Evolutionary conservation across 1,140 invertebrate genomes (phyloP), one percentile per base, ranked within the genome.

Genomic region (Frieseomelitta varia): DNA sequence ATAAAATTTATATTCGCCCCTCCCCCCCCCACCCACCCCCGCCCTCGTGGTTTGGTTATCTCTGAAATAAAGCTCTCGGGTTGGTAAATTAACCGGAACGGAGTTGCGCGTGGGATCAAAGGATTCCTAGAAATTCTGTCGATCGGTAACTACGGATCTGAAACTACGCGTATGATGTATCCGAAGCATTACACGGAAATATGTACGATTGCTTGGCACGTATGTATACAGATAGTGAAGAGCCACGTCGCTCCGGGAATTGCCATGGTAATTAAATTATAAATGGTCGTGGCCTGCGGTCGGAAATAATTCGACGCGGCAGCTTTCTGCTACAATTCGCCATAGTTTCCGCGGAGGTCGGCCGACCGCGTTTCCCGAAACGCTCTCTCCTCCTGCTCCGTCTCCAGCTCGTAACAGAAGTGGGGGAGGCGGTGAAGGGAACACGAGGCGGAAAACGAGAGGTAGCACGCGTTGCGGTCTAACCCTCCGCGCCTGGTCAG

Each of bases 231-330:
- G 73, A 78, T 77, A 53, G 68, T 55, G 85, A 89, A 84, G 81
- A 86, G 88, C 76, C 74, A 72, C 81, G 85, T 81, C 86, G 88
- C 75, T 82, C 68, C 30, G 86, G 87, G 90, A 88, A 93, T 92
- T 91, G 90, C 90, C 89, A 73, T 77, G 88, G 90, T 93, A 93
- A 94, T 94, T 93, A 91, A 93, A 93, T 94, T 92, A 93, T 92
- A 90, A 92, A 88, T 90, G 91, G 90, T 92, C 90, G 88, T 85
- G 89, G 88, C 81, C 85, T 93, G 93, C 89, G 93, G 92, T 93
- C 92, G 93, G 92, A 94, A 93, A 94, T 94, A 94, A 94, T 94
- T 94, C 91, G 90, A 85, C 86, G 88, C 87, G 90, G 87, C 88
- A 91, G 91, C 91, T 93, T 93, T 92, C 93, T 92, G 87, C 85